Conservation (phyloP, 2,888 invertebrate genomes). For the Drosophila macrospina region DNA sequence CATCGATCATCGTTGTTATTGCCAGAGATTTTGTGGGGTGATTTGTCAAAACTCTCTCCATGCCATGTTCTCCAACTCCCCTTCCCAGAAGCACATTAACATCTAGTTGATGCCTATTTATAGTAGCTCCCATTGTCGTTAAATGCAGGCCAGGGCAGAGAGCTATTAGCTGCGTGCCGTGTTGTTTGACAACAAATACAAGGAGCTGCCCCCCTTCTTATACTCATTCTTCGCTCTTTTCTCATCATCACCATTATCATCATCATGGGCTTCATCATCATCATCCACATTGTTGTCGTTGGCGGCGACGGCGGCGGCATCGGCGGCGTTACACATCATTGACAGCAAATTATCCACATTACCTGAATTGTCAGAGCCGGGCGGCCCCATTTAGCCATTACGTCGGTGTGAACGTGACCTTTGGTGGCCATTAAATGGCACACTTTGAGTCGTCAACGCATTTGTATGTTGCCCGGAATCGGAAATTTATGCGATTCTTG, state of each 20-base stretch:
- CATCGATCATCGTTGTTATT: slow-evolving; percentile 66
- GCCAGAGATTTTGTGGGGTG: slow-evolving; percentile 19
- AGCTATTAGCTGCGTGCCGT: slow-evolving; percentile 73
- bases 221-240: neutral
- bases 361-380: slow-evolving; percentile 82
- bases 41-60: slow-evolving; percentile 28
- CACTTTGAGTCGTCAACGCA: slow-evolving; percentile 72
- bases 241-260: slow-evolving; percentile 17
- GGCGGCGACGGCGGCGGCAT: slow-evolving; percentile 47
- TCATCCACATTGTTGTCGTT: slow-evolving; percentile 7
- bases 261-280: slow-evolving; percentile 10
- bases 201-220: slow-evolving; percentile 46
- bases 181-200: slow-evolving; percentile 80
- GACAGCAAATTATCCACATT: slow-evolving; percentile 85
- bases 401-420: slow-evolving; percentile 82
- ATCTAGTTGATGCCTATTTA: slow-evolving; percentile 53
- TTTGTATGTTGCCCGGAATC: slow-evolving; percentile 71
- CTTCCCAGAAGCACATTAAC: slow-evolving; percentile 58
- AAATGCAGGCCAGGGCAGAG: slow-evolving; percentile 62
- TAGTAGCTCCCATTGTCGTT: slow-evolving; percentile 68
- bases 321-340: slow-evolving; percentile 83
- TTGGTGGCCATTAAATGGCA: slow-evolving; percentile 83
- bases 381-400: slow-evolving; percentile 76
- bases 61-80: neutral
- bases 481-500: slow-evolving; percentile 83